Percentiles rank a stretch among this genome's conserved stretches.
phyloP scores from a whole-genome alignment of 1,140 invertebrate genomes.

The Macrobrachium nipponense region DNA sequence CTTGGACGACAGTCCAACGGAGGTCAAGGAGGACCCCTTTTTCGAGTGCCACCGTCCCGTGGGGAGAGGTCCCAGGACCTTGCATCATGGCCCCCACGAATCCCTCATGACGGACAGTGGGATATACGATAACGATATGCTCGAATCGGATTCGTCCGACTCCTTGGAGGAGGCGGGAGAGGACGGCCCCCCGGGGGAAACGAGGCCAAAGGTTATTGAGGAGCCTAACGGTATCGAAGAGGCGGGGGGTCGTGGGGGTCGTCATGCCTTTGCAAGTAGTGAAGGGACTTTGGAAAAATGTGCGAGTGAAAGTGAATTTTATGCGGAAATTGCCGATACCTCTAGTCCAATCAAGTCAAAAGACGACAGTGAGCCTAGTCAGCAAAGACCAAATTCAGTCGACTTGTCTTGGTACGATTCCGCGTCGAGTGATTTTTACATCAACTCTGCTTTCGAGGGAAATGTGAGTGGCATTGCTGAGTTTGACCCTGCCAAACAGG shows the following conservation, averaged over 20 bases:
- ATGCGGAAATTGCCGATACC: too few species aligned
- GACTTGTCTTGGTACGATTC: slow-evolving; percentile 50
- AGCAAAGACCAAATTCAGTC: background rate
- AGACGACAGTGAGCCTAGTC: background rate
- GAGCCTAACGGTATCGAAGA: too few species aligned
- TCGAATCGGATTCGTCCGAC: slow-evolving; percentile 49
- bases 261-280: too few species aligned
- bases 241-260: too few species aligned
- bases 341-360: too few species aligned
- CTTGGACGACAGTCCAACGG: slow-evolving; percentile 22
- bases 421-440: slow-evolving; percentile 40
- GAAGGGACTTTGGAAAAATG: too few species aligned
- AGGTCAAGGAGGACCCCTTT: slow-evolving; percentile 17
- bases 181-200: too few species aligned
- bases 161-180: slow-evolving; percentile 34
- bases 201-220: too few species aligned
- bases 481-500: slow-evolving; percentile 11
- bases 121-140: slow-evolving; percentile 31
- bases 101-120: slow-evolving; percentile 52
- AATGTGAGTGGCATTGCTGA: slow-evolving; percentile 17
- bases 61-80: background rate
- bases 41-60: background rate
- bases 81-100: slow-evolving; percentile 5
- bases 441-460: background rate
- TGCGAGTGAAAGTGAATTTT: too few species aligned